Conservation (phyloP, 1,140 invertebrate genomes). For the Anthonomus grandis region DNA sequence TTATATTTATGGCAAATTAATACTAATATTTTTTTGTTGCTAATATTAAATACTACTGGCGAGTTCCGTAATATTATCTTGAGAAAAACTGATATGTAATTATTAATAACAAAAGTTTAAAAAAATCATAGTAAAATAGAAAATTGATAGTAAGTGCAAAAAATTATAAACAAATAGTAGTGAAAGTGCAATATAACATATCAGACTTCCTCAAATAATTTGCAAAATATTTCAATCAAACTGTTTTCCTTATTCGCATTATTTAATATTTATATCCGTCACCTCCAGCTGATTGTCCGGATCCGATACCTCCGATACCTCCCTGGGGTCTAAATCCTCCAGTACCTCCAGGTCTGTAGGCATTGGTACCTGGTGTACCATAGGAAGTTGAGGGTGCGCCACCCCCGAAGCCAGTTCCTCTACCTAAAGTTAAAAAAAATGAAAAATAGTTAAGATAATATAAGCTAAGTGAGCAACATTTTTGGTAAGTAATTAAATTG, state of each 20-base stretch:
- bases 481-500: background rate
- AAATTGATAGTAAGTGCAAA: no score
- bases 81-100: no score
- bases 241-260: no score
- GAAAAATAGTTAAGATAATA: background rate
- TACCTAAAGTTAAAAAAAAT: background rate
- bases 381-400: conserved; percentile 6
- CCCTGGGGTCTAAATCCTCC: conserved; percentile 14
- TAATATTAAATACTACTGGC: no score
- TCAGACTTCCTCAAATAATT: no score
- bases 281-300: conserved; percentile 19
- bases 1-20: background rate
- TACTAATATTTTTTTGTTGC: no score
- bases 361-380: conserved; percentile 4
- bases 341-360: conserved; percentile 16
- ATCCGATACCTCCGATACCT: conserved; percentile 19
- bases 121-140: no score
- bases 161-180: no score
- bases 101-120: no score
- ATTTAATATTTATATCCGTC: conserved; percentile 27
- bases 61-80: no score
- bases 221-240: no score
- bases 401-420: conserved; percentile 7
- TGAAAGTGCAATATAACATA: no score
- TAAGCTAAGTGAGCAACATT: background rate